These are phyloP conservation scores for Coregonus suidteri DNA, from an alignment of 2,797 vertebrate genomes.

Conservation along the genomic window DNA sequence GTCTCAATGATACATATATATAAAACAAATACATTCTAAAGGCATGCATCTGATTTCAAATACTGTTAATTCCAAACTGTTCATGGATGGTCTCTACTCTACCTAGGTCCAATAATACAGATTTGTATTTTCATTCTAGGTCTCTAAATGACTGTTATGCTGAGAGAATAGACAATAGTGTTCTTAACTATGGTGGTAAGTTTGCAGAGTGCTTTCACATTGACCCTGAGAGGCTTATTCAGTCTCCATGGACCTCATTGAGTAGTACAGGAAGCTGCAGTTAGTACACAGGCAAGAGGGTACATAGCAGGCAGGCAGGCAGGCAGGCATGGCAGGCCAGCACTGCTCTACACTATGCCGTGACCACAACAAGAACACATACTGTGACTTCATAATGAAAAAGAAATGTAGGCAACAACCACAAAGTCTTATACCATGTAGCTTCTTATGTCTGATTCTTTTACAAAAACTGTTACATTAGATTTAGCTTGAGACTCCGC, in stretches of 20 bases:
- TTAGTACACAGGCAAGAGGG: conserved; percentile 27
- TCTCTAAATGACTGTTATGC: not conserved
- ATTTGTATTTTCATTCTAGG: not conserved
- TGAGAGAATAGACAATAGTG: not conserved
- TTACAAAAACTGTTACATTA: not conserved
- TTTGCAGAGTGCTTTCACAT: conserved; percentile 27
- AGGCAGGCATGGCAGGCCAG: not conserved
- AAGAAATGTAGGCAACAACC: too few species aligned
- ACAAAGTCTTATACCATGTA: too few species aligned
- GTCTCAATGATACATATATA: not conserved
- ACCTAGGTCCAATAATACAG: not conserved
- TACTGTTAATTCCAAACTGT: not conserved
- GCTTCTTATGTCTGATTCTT: too few species aligned
- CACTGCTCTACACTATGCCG: too few species aligned
- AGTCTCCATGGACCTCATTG: conserved; percentile 69
- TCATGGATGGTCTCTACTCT: not conserved
- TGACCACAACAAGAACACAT: too few species aligned
- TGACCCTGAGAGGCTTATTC: conserved; percentile 31
- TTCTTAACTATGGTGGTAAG: not conserved
- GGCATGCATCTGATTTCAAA: not conserved
- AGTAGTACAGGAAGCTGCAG: conserved; percentile 33
- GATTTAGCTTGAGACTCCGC: not conserved
- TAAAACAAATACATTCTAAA: not conserved
- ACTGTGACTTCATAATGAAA: too few species aligned
- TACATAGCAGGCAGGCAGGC: not conserved